A percentile compares a stretch with the other conserved stretches of the same genome.
Evolutionary conservation across 2,888 invertebrate species (phyloP).

Genomic region (Eueremaeus valkanovi): DNA sequence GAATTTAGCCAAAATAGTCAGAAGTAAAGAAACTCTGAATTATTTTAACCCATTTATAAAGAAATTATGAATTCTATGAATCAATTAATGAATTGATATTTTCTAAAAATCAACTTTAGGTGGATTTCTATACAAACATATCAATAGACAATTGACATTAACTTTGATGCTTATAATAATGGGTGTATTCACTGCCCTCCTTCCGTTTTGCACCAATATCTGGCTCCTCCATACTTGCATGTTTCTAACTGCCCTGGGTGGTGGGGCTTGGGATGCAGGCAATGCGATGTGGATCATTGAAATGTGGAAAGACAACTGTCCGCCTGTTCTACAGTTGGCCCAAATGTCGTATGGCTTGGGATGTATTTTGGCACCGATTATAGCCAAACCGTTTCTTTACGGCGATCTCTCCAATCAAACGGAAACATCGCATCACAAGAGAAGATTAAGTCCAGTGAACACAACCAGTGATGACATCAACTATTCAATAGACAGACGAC

Average conservation of each 20-base stretch:
- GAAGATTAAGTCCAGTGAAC: not conserved
- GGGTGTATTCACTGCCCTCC: not conserved
- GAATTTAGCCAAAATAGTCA: too few relatives aligned
- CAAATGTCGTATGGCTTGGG: constrained; percentile 41
- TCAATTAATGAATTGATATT: not conserved
- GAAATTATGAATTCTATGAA: not conserved
- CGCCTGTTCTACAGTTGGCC: constrained; percentile 33
- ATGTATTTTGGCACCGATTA: constrained; percentile 31
- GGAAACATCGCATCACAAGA: not conserved
- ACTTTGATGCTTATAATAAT: not conserved
- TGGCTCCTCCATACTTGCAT: not conserved
- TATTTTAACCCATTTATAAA: not conserved
- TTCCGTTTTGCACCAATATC: not conserved
- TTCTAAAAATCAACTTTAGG: too few relatives aligned
- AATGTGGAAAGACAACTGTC: constrained; percentile 31
- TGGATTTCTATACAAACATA: constrained; percentile 23
- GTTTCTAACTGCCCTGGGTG: not conserved
- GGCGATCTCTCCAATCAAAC: not conserved
- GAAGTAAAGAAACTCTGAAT: too few relatives aligned
- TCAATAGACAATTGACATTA: constrained; percentile 29
- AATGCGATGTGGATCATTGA: constrained; percentile 37
- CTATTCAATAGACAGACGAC: constrained; percentile 3
- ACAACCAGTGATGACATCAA: not conserved
- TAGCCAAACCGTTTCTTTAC: constrained; percentile 24
- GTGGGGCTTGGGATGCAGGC: constrained; percentile 30